These are phyloP conservation scores for Trachurus trachurus DNA, from an alignment of 2,797 vertebrate species.

Conservation along the genomic window DNA sequence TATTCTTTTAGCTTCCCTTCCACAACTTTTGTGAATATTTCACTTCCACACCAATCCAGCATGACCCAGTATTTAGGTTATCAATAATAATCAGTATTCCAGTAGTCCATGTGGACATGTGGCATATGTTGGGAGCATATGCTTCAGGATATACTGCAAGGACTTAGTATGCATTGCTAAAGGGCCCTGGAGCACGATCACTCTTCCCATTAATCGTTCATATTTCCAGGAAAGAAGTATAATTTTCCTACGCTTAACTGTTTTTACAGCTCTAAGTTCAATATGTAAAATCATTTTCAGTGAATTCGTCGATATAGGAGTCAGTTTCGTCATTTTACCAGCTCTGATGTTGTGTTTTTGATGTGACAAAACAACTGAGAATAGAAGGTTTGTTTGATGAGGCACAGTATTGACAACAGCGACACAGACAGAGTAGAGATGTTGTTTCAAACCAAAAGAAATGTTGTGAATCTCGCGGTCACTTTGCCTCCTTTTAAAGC, in stretches of 20 bases:
- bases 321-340: slow-evolving; percentile 11
- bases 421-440: slow-evolving; percentile 20
- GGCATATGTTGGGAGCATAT: slow-evolving; percentile 77
- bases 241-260: not conserved
- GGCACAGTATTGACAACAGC: slow-evolving; percentile 42
- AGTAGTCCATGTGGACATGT: slow-evolving; percentile 60
- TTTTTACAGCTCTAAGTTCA: slow-evolving; percentile 12
- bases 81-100: slow-evolving; percentile 65
- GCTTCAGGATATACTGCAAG: slow-evolving; percentile 64
- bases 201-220: slow-evolving; percentile 24
- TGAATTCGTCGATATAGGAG: slow-evolving; percentile 9
- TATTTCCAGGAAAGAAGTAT: not conserved
- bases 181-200: slow-evolving; percentile 48
- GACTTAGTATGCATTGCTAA: slow-evolving; percentile 48
- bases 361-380: slow-evolving; percentile 26
- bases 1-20: slow-evolving; percentile 2
- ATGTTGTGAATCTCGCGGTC: slow-evolving; percentile 20
- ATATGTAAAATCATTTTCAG: slow-evolving; percentile 29
- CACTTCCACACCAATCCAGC: slow-evolving; percentile 42
- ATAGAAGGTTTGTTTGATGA: slow-evolving; percentile 46
- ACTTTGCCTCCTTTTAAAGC: slow-evolving; percentile 22
- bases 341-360: slow-evolving; percentile 36
- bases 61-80: slow-evolving; percentile 63
- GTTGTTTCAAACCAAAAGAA: slow-evolving; percentile 35
- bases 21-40: slow-evolving; percentile 29